These are phyloP conservation scores for Mesorhabditis belari DNA, from an alignment of 2,888 invertebrate genomes.

Conservation along the genomic window DNA sequence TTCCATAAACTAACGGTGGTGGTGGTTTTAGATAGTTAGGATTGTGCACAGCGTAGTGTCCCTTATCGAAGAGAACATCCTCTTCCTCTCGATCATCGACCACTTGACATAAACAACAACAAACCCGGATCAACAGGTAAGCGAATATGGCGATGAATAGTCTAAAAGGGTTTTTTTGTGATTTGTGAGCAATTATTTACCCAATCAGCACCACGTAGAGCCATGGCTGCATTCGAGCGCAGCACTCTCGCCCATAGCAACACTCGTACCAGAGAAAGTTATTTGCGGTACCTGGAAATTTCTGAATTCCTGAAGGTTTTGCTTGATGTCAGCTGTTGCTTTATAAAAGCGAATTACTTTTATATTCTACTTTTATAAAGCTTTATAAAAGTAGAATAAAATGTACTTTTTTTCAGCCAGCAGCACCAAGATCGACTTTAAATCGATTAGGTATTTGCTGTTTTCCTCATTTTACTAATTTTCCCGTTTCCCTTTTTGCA, in stretches of 20 bases:
- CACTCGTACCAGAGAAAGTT: neutral
- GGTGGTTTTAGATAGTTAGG: neutral
- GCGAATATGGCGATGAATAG: neutral
- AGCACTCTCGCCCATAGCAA: neutral
- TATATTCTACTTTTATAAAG: too few relatives aligned
- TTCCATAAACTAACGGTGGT: neutral
- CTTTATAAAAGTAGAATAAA: too few relatives aligned
- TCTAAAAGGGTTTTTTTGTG: neutral
- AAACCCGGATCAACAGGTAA: neutral
- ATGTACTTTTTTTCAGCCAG: too few relatives aligned
- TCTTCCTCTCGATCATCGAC: neutral
- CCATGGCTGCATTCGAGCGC: neutral
- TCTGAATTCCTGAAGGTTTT: neutral
- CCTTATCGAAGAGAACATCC: neutral
- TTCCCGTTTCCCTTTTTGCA: too few relatives aligned
- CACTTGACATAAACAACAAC: too few relatives aligned
- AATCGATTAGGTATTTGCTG: too few relatives aligned
- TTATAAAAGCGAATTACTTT: neutral
- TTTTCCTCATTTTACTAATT: too few relatives aligned
- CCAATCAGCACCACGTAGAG: neutral
- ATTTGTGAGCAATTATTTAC: neutral
- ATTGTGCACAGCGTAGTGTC: neutral
- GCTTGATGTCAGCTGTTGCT: neutral
- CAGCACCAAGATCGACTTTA: too few relatives aligned
- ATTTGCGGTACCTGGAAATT: neutral